Conservation (phyloP, 1,140 invertebrate genomes). For the Drosophila kohkoa region DNA sequence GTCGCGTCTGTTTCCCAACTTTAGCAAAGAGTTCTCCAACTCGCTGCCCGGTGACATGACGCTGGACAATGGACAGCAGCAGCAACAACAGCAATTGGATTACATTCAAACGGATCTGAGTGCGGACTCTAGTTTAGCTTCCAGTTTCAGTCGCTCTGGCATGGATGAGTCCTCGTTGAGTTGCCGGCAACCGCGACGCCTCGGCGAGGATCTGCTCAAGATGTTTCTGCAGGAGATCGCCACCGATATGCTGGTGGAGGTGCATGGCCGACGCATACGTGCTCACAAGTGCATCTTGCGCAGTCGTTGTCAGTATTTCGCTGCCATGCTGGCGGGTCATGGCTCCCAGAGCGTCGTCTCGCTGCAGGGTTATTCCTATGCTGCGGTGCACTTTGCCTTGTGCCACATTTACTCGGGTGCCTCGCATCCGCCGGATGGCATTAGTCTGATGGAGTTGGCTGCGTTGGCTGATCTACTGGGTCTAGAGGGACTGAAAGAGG, state of each 20-base stretch:
- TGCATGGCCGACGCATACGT: slow-evolving; percentile 91
- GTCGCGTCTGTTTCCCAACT: slow-evolving; percentile 85
- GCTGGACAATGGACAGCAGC: slow-evolving; percentile 51
- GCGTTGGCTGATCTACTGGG: slow-evolving; percentile 95
- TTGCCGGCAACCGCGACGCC: slow-evolving; percentile 85
- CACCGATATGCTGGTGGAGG: slow-evolving; percentile 93
- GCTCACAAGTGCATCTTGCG: slow-evolving; percentile 96
- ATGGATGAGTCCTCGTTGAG: slow-evolving; percentile 85
- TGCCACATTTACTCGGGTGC: slow-evolving; percentile 97
- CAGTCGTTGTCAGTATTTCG: slow-evolving; percentile 96
- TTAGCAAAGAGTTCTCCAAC: slow-evolving; percentile 84
- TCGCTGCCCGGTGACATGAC: slow-evolving; percentile 77
- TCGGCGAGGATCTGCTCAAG: slow-evolving; percentile 93
- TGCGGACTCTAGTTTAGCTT: slow-evolving; percentile 80
- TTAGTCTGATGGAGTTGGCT: slow-evolving; percentile 94
- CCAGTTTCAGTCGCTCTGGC: slow-evolving; percentile 82
- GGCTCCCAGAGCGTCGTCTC: slow-evolving; percentile 93
- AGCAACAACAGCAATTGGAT: slow-evolving; percentile 63
- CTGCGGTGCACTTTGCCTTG: slow-evolving; percentile 94
- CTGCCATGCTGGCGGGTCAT: slow-evolving; percentile 93
- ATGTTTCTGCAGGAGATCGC: slow-evolving; percentile 96
- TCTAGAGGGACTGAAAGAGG: slow-evolving; percentile 95
- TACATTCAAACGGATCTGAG: slow-evolving; percentile 81
- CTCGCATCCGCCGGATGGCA: slow-evolving; percentile 92
- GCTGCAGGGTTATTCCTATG: slow-evolving; percentile 93